Conservation (phyloP, 2,797 vertebrate species). For the Characodon lateralis region DNA sequence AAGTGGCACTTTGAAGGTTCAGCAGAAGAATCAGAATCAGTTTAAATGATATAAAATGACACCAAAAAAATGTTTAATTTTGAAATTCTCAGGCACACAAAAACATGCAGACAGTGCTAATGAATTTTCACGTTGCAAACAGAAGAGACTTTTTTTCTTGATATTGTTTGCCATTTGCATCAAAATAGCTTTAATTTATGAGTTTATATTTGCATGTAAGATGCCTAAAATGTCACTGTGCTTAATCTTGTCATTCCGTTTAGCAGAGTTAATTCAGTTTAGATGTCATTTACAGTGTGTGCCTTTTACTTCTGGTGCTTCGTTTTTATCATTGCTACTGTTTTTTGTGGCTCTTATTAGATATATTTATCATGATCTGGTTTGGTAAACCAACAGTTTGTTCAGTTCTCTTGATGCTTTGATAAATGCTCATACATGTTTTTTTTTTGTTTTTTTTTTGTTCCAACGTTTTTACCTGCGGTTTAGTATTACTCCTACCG, state of each 20-base stretch:
- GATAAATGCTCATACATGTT: background rate
- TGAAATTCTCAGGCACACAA: conserved; percentile 15
- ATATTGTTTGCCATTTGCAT: conserved; percentile 3
- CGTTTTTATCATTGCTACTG: background rate
- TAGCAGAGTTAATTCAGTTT: conserved; percentile 22
- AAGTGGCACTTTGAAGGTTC: conserved; percentile 31
- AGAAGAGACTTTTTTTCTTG: conserved; percentile 9
- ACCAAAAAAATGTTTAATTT: conserved; percentile 41
- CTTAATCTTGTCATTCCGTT: background rate
- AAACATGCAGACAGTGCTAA: conserved; percentile 1
- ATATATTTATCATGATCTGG: background rate
- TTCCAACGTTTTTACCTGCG: background rate
- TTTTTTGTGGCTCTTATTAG: background rate
- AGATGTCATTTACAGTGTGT: background rate
- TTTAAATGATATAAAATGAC: conserved; percentile 36
- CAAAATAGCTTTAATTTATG: background rate
- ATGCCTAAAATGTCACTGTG: background rate
- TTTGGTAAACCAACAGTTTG: background rate
- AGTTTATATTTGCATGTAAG: conserved; percentile 4
- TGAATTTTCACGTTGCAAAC: conserved; percentile 2
- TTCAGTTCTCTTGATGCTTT: background rate
- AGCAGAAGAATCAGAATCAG: conserved; percentile 7
- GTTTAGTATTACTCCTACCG: background rate
- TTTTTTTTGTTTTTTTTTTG: background rate
- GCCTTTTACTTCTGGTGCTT: conserved; percentile 8